Evolutionary conservation across 2,113 vertebrate species (phyloP).

Genomic region (Mandrillus leucophaeus): DNA sequence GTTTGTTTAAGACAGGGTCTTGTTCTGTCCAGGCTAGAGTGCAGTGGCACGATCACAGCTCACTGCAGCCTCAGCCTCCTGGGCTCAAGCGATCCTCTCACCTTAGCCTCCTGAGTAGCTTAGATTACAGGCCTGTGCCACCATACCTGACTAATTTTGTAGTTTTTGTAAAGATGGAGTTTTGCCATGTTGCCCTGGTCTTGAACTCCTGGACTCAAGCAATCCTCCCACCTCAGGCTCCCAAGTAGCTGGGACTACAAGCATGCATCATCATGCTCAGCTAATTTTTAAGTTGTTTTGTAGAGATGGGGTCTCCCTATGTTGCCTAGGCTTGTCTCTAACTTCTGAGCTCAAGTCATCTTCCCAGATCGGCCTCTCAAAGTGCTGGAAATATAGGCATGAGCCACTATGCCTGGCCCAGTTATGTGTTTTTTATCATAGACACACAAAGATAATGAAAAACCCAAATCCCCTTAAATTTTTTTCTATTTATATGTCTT

Average conservation of each 20-base stretch:
- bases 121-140: neutral
- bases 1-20: neutral
- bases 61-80: neutral
- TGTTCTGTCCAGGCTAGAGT: neutral
- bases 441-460: neutral
- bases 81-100: neutral
- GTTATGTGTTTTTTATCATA: neutral
- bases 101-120: neutral
- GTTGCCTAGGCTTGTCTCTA: neutral
- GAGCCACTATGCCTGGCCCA: neutral
- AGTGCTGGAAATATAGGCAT: neutral
- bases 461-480: neutral
- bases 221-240: neutral
- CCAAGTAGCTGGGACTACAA: neutral
- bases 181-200: neutral
- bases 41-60: neutral
- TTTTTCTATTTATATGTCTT: neutral
- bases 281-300: neutral
- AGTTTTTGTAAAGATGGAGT: neutral
- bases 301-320: neutral
- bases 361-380: neutral
- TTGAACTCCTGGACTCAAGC: neutral
- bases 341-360: neutral
- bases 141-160: neutral
- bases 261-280: neutral